Percentiles rank a stretch among this genome's conserved stretches.
Conservation (phyloP, 2,113 vertebrate genomes). For the Protobothrops flavoviridis region DNA sequence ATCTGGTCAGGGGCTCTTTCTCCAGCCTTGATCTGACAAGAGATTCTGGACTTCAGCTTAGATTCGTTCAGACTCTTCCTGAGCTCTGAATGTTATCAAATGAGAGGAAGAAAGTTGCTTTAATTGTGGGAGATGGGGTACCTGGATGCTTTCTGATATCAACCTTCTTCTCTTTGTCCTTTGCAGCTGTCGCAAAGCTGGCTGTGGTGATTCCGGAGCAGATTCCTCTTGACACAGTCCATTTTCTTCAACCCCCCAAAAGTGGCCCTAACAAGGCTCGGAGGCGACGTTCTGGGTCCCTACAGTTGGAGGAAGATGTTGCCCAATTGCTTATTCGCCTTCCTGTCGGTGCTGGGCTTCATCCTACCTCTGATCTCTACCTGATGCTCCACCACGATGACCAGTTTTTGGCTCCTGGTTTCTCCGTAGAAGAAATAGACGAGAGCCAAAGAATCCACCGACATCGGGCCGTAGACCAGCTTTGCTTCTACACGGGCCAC, state of each 20-base stretch:
- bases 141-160: background rate
- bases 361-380: conserved; percentile 77
- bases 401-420: conserved; percentile 77
- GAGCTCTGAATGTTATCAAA: background rate
- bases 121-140: background rate
- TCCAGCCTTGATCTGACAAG: background rate
- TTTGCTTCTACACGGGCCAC: conserved; percentile 88
- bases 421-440: conserved; percentile 79
- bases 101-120: background rate
- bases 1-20: background rate
- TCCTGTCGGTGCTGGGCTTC: conserved; percentile 62
- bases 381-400: conserved; percentile 80
- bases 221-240: conserved; percentile 74
- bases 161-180: conserved; percentile 48
- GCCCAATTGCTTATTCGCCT: conserved; percentile 77
- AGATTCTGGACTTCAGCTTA: background rate
- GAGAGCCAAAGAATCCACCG: conserved; percentile 35
- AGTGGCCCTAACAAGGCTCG: conserved; percentile 27
- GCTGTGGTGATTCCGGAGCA: conserved; percentile 82
- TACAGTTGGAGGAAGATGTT: conserved; percentile 16
- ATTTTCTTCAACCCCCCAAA: conserved; percentile 69
- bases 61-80: background rate
- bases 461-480: conserved; percentile 52
- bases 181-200: conserved; percentile 67
- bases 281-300: conserved; percentile 31